A percentile compares a stretch with the other conserved stretches of the same genome.
Evolutionary conservation across 2,888 invertebrate genomes (phyloP).

Genomic region (Andrena praecox): DNA sequence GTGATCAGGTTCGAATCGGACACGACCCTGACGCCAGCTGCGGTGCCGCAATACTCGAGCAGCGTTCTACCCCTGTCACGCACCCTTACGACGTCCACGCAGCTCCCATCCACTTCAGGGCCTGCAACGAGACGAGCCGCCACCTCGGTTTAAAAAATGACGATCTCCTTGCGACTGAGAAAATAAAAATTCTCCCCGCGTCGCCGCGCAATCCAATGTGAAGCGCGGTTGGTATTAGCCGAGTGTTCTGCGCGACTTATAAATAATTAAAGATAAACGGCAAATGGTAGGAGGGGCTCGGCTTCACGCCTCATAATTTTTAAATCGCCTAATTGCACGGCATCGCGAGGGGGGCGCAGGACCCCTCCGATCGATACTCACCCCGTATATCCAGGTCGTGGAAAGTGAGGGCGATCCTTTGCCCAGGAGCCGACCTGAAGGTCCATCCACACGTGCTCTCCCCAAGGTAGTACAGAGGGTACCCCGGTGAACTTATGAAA

Average conservation of each 20-base stretch:
- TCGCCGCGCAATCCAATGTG: too few species aligned
- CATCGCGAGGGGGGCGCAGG: background rate
- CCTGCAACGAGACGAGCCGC: slow-evolving; percentile 62
- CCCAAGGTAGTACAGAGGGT: slow-evolving; percentile 91
- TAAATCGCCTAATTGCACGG: background rate
- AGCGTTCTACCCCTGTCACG: slow-evolving; percentile 80
- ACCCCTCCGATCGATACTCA: slow-evolving; percentile 83
- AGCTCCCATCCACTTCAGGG: slow-evolving; percentile 80
- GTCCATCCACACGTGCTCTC: slow-evolving; percentile 89
- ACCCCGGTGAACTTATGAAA: slow-evolving; percentile 87
- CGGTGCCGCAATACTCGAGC: slow-evolving; percentile 81
- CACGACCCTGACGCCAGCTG: slow-evolving; percentile 79
- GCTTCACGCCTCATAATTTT: background rate
- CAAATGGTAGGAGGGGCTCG: too few species aligned
- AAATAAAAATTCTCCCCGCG: too few species aligned
- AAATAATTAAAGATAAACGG: too few species aligned
- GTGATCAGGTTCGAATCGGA: slow-evolving; percentile 80
- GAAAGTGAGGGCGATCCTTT: slow-evolving; percentile 88
- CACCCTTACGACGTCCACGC: slow-evolving; percentile 81
- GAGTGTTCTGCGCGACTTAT: too few species aligned
- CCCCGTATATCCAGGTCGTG: slow-evolving; percentile 90
- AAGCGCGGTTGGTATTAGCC: too few species aligned
- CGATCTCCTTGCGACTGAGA: too few species aligned
- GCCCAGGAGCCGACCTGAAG: slow-evolving; percentile 87
- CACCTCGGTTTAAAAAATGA: too few species aligned